Evolutionary conservation across 2,888 invertebrate genomes (phyloP).

Genomic region (Calephelis perditalis): DNA sequence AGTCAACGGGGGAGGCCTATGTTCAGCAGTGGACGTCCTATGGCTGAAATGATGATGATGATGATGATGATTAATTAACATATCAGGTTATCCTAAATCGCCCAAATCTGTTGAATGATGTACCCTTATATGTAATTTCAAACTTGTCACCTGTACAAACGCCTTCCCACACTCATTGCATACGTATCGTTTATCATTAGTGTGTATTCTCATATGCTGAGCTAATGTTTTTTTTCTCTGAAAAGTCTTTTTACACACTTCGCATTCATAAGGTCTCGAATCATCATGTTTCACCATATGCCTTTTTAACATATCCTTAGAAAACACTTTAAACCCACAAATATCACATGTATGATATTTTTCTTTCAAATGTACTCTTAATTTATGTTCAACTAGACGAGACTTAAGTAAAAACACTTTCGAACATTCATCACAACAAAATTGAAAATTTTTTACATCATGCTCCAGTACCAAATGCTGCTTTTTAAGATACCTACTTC

Average conservation of each 20-base stretch:
- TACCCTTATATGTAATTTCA: constrained; percentile 74
- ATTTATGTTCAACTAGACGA: constrained; percentile 46
- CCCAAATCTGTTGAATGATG: constrained; percentile 52
- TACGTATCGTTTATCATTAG: constrained; percentile 71
- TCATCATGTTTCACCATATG: constrained; percentile 78
- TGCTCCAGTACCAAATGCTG: constrained; percentile 55
- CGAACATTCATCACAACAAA: constrained; percentile 52
- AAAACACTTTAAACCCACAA: constrained; percentile 58
- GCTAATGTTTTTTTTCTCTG: constrained; percentile 76
- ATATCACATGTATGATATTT: constrained; percentile 50
- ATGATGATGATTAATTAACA: too few relatives aligned
- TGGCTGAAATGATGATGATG: too few relatives aligned
- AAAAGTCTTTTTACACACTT: constrained; percentile 76
- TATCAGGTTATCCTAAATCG: too few relatives aligned
- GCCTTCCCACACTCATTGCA: constrained; percentile 75
- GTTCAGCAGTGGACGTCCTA: too few relatives aligned
- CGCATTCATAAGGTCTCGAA: constrained; percentile 74
- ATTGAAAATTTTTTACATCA: constrained; percentile 49
- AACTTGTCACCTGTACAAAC: constrained; percentile 76
- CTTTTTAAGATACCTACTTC: constrained; percentile 48
- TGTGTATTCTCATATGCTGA: constrained; percentile 74
- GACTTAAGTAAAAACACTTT: constrained; percentile 48
- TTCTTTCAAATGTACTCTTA: constrained; percentile 54
- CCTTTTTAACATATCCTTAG: constrained; percentile 62
- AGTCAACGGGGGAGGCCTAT: too few relatives aligned